Percentiles rank a stretch among this genome's conserved stretches.
Conservation (phyloP, 2,888 invertebrate genomes). For the Lamproptera curius region DNA sequence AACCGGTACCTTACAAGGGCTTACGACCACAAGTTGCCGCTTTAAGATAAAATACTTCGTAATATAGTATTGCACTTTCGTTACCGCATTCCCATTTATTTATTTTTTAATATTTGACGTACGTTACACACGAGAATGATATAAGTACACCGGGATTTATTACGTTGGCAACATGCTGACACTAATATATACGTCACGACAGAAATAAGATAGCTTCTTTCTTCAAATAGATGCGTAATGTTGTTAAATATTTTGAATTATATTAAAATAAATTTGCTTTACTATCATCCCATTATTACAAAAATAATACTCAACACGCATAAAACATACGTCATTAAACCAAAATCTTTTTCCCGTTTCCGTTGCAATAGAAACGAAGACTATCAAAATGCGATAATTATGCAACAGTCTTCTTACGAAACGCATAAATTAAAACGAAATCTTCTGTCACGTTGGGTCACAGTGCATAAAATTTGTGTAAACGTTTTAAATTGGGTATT, state of each 20-base stretch:
- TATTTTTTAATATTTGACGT: conserved; percentile 12
- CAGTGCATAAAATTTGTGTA: not conserved
- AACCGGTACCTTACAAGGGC: conserved; percentile 43
- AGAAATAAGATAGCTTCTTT: no score
- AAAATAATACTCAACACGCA: no score
- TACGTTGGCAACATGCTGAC: no score
- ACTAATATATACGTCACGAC: no score
- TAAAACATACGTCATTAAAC: no score
- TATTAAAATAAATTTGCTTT: no score
- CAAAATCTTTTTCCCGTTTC: not conserved
- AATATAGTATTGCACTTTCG: conserved; percentile 38
- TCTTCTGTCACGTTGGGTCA: not conserved
- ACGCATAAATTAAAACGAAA: not conserved
- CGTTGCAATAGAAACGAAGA: not conserved
- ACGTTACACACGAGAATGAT: conserved; percentile 1
- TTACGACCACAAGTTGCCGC: conserved; percentile 37
- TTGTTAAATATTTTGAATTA: no score
- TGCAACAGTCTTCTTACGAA: not conserved
- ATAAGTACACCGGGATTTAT: no score
- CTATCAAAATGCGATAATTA: not conserved
- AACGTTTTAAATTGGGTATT: not conserved
- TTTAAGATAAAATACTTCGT: conserved; percentile 35
- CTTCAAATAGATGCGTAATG: no score
- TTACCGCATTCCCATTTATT: conserved; percentile 55
- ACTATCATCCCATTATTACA: no score